phyloP scores from a whole-genome alignment of 2,888 invertebrate species.

The Pharmacophagus antenor region DNA sequence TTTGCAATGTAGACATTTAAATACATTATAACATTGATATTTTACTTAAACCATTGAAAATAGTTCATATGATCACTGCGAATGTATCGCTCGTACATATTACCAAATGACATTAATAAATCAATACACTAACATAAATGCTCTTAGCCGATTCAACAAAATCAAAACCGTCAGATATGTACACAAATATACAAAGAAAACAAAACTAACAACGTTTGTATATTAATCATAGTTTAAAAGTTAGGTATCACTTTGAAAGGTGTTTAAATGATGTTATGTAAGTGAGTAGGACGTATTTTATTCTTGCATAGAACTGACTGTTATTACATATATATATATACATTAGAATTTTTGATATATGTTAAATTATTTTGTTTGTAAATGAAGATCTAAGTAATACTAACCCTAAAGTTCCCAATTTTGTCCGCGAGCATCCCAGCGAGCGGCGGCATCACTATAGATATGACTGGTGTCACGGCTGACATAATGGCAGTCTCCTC shows the following conservation, averaged over 20 bases:
- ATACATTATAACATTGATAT: not conserved
- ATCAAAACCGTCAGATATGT: no score
- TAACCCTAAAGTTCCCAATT: slow-evolving; percentile 90
- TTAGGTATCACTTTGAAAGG: no score
- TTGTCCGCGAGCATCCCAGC: slow-evolving; percentile 89
- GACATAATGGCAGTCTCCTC: slow-evolving; percentile 91
- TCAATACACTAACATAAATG: not conserved
- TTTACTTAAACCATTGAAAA: not conserved
- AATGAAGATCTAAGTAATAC: slow-evolving; percentile 32
- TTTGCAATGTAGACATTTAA: not conserved
- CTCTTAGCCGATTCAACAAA: no score
- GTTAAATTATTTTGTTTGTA: not conserved
- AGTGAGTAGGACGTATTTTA: no score
- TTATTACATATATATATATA: no score
- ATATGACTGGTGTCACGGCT: slow-evolving; percentile 87
- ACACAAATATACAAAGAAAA: no score
- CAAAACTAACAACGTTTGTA: no score
- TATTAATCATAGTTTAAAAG: no score
- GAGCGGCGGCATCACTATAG: slow-evolving; percentile 88
- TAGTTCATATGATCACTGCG: not conserved
- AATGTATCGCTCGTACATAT: not conserved
- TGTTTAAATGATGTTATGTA: no score
- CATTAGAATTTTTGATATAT: no score
- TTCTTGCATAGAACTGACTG: no score
- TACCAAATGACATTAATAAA: not conserved